Base-by-base conservation (phyloP, 2,113 vertebrate genomes). In the Tympanuchus pallidicinctus region DNA sequence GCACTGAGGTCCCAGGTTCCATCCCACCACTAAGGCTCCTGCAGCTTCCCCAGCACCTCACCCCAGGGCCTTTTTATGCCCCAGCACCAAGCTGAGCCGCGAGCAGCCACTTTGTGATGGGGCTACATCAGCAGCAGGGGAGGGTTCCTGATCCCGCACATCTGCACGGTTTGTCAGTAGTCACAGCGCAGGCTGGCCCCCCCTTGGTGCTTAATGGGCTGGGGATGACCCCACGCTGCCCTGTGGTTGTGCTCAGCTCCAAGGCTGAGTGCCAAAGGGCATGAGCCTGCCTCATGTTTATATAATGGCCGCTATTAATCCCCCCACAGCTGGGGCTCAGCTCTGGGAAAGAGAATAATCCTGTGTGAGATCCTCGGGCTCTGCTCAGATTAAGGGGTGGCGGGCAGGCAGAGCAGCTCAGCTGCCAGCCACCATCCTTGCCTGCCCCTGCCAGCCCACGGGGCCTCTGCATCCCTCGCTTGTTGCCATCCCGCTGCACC, bases 281-380 rank as follows among this genome's bases (percentile, higher is more conserved):
- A 40, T 8, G 21, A 73, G 59, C 92, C 92, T 71, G 91, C 83
- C 91, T 95, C 25, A 57, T 20, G 67, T 91, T 96, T 96, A 95
- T 10, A 5, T 96, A 96, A 96, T 32, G 52, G 36, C 32, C 59
- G 10, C 61, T 11, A 1, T 47, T 96, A 96, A 96, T 96, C 94
- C 64, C 64, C 36, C n/a, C 18, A 15, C 91, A 85, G 84, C 92
- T 91, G 92, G 73, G 63, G 54, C 77, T 83, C 5, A 4, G 86
- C 83, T 95, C 61, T 8, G 1, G 2, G 74, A 5, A 42, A 28
- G 54, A 43, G 74, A 89, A 85, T 96, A 92, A 96, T 96, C 96
- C 96, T 78, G 67, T 21, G 1, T 38, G 91, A 54, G 32, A 93
- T 85, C 78, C 67, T 22, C 22, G 0, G 25, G 69, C 81, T 50